Conservation (phyloP, 2,113 vertebrate genomes). For the Pituophis catenifer region DNA sequence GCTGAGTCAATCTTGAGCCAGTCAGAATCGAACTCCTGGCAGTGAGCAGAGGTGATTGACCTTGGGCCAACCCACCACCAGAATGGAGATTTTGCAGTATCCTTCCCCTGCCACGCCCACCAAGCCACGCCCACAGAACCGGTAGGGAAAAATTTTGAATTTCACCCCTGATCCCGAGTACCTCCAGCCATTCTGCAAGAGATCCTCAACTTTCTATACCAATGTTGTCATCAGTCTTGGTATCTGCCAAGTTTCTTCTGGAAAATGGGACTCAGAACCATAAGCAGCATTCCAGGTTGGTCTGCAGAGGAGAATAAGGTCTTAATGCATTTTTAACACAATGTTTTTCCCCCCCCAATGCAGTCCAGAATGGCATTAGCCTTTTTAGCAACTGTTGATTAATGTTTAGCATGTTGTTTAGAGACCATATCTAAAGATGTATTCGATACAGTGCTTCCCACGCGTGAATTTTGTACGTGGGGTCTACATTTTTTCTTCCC, state of each 20-base stretch:
- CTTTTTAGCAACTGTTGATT: background rate
- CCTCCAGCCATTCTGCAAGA: background rate
- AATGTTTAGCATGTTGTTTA: background rate
- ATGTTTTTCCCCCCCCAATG: background rate
- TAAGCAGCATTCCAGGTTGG: background rate
- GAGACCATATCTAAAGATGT: background rate
- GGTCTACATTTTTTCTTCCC: background rate
- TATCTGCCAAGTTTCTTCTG: background rate
- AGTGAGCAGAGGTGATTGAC: too few species aligned
- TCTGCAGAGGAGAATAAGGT: background rate
- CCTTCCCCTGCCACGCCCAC: too few species aligned
- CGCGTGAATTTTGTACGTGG: background rate
- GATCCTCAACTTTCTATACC: background rate
- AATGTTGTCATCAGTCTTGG: background rate
- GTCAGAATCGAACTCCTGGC: too few species aligned
- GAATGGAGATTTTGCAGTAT: too few species aligned
- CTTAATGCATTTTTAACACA: background rate
- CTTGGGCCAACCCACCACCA: too few species aligned
- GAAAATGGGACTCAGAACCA: background rate
- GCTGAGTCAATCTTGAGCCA: too few species aligned
- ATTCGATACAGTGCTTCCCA: background rate
- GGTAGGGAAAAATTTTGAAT: too few species aligned
- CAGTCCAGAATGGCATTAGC: background rate
- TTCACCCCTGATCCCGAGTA: background rate
- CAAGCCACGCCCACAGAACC: too few species aligned